Conservation (phyloP, 1,140 invertebrate species). For the Littorina saxatilis region DNA sequence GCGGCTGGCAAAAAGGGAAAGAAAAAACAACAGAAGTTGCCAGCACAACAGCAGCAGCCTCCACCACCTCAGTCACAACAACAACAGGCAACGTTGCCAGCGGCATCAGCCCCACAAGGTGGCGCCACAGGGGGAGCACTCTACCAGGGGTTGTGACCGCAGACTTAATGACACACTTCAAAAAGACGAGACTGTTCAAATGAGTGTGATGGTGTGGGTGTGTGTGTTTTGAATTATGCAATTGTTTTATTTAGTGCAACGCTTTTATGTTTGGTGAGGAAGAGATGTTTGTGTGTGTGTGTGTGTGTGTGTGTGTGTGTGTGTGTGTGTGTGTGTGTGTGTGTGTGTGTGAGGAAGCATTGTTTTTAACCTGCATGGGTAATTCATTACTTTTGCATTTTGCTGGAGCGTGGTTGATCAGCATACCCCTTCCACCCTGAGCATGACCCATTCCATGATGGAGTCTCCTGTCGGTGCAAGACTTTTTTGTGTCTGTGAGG, state of each 20-base stretch:
- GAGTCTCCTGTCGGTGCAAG: too few species aligned
- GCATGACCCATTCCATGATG: too few species aligned
- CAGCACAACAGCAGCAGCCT: conserved; percentile 8
- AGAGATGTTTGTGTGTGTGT: too few species aligned
- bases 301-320: neutral
- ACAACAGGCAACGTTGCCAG: neutral
- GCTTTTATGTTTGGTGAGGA: neutral
- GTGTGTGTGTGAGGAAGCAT: too few species aligned
- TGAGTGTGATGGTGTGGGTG: neutral
- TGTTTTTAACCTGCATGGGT: too few species aligned
- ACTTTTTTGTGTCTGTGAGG: neutral
- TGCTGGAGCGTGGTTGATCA: too few species aligned
- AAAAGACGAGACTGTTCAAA: too few species aligned
- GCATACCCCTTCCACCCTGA: too few species aligned
- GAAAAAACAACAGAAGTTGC: conserved; percentile 28
- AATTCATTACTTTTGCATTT: too few species aligned
- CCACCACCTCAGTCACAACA: conserved; percentile 18
- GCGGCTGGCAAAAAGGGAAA: conserved; percentile 36
- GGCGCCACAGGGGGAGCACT: neutral
- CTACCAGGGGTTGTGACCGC: conserved; percentile 37
- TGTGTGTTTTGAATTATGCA: neutral
- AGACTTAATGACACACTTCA: neutral
- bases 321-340: neutral
- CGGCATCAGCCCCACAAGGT: neutral
- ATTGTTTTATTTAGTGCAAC: neutral